Base-by-base conservation (phyloP, 2,113 vertebrate genomes). In the Pachyramphus minor region DNA sequence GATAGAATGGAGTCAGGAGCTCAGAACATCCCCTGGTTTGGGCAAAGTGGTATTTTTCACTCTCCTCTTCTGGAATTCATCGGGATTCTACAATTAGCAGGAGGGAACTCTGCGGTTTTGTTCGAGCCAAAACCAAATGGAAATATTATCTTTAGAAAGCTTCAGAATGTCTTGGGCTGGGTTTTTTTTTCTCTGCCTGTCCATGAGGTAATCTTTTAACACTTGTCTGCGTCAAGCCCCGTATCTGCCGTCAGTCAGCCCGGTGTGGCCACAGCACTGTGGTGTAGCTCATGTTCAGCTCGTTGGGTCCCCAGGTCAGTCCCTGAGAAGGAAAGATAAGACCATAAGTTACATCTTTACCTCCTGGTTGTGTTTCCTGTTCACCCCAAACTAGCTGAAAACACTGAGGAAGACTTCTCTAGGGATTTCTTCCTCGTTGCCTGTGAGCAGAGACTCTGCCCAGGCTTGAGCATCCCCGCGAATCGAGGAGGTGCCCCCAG, bases 231-330 rank as follows among this genome's bases (percentile, higher is more conserved):
- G 47, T 42, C 16, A 39, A 63, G 52, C 60, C 2, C 8, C 0
- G 0, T 30, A 1, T 7, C n/a, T 63, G 56, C n/a, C 14, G 30
- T 14, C 0, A 1, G 25, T 13, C 59, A 58, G 42, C 60, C 25
- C 1, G 0, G 2, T 1, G 41, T 2, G 9, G 86, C 49, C 71
- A 5, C 33, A 19, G 49, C 0, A 0, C 73, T 18, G 14, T 0
- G 6, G 4, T 23, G 55, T 1, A 42, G 44, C 49, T 71, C 39
- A 3, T 1, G 8, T 8, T 75, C 59, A 24, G 44, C 87, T 85
- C 25, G 0, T 21, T 17, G 20, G 37, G 72, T 87, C 55, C 68
- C 62, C 62, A 31, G 64, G 27, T 14, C 31, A 5, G 49, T 10
- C 63, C 71, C 88, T 12, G 1, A 1, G 7, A 69, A 58, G 39